Conservation (phyloP, 1,140 invertebrate genomes). For the Magallana gigas region DNA sequence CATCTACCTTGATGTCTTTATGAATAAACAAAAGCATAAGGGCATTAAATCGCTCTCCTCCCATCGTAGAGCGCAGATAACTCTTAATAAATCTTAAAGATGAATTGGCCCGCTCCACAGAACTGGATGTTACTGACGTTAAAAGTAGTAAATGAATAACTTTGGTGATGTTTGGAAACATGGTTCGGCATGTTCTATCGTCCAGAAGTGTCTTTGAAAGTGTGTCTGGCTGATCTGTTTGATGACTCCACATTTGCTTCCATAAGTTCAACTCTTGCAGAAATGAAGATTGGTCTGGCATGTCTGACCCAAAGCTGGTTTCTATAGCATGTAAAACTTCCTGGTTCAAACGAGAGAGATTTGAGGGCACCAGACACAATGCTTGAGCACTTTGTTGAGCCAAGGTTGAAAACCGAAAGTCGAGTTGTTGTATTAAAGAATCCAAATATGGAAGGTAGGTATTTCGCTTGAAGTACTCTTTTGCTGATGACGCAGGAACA, state of each 20-base stretch:
- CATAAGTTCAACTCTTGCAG: constrained; percentile 35
- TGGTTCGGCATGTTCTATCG: not conserved
- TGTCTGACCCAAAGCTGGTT: constrained; percentile 4
- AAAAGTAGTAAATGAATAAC: constrained; percentile 39
- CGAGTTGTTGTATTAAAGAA: constrained; percentile 44
- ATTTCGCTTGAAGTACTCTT: constrained; percentile 52
- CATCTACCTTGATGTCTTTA: constrained; percentile 47
- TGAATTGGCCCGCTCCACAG: constrained; percentile 50
- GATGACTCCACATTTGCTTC: constrained; percentile 38
- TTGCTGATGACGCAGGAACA: constrained; percentile 36
- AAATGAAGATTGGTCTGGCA: constrained; percentile 22
- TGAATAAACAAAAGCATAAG: constrained; percentile 47
- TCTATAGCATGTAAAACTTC: not conserved
- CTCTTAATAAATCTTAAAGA: constrained; percentile 44
- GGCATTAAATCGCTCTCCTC: constrained; percentile 45
- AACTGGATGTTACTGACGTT: constrained; percentile 17
- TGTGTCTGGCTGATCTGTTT: not conserved
- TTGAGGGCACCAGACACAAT: constrained; percentile 16
- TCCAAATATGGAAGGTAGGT: constrained; percentile 55
- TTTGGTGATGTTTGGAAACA: constrained; percentile 46
- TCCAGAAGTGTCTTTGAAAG: constrained; percentile 16
- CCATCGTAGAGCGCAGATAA: constrained; percentile 40
- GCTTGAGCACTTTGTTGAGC: not conserved
- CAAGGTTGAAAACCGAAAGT: constrained; percentile 25
- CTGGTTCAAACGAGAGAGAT: not conserved